Evolutionary conservation across 1,140 invertebrate species (phyloP).

Genomic region (Scylla paramamosain): DNA sequence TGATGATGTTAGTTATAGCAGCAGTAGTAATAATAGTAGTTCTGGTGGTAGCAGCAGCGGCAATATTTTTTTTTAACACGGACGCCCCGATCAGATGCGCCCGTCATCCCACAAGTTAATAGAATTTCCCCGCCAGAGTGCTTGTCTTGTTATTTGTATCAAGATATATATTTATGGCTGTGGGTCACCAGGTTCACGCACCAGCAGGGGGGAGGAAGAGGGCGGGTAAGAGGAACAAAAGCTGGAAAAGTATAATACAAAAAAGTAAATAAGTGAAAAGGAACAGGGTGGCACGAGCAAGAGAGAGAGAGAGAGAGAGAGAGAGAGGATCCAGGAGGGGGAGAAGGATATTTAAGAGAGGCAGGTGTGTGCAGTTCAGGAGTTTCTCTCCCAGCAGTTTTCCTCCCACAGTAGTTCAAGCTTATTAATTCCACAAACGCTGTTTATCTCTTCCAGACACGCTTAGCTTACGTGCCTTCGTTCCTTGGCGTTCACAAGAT

Average conservation of each 20-base stretch:
- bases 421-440: background rate
- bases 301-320: background rate
- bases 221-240: background rate
- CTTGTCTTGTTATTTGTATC: conserved; percentile 9
- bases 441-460: background rate
- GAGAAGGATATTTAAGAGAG: too few relatives aligned
- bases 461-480: background rate
- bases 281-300: background rate
- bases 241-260: background rate
- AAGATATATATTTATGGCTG: background rate
- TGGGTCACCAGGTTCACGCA: background rate
- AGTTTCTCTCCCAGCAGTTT: background rate
- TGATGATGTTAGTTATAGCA: too few relatives aligned
- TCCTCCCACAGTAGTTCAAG: too few relatives aligned
- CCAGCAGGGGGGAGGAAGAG: background rate
- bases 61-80: too few relatives aligned
- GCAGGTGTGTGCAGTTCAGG: too few relatives aligned
- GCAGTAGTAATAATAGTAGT: too few relatives aligned
- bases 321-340: background rate
- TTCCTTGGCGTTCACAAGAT: background rate
- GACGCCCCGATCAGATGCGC: background rate
- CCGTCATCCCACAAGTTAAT: background rate
- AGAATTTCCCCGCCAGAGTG: background rate
- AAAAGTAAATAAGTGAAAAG: background rate
- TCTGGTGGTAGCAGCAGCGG: too few relatives aligned